Evolutionary conservation across 2,888 invertebrate species (phyloP), one percentile per base, ranked within the genome.

Genomic region (Lasioglossum zephyrum): DNA sequence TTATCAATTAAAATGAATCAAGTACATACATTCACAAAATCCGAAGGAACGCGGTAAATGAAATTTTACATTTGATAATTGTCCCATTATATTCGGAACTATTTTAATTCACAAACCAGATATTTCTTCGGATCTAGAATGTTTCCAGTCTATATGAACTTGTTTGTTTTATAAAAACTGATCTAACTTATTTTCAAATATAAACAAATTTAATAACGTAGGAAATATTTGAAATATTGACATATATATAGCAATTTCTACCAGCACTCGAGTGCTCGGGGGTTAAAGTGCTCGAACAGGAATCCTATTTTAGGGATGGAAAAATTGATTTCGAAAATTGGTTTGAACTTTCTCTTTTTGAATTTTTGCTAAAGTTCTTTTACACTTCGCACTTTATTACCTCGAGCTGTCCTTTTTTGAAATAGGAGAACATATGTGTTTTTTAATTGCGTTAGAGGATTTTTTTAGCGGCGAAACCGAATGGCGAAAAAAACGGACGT

Each of bases 401-500:
- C 13, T 26, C 13, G 31, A 31, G 16, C 63, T 31, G 18, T 3
- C 31, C 36, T 63, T 36, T 31, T 63, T 63, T 63, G 63, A 63
- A 63, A 63, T 63, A 16, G 31, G 16, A 1, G 39, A 2, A 41
- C 41, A 41, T n/a, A 39, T 41, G 57, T 41, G 87, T 76, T 11
- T 31, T 36, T 73, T 82, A 82, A 84, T 82, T 47, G 77, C 39
- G 53, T 66, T 44, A 8, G 44, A 44, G 2, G 41, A 39, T 39
- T 78, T 63, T 63, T 49, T 39, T 31, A 13, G 53, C 9, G 18
- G 13, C 75, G n/a, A 22, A 31, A 53, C 8, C 57, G 63, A 47
- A 31, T 16, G 41, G 31, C 22, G 70, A 36, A 77, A 73, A 26
- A 74, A 80, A 69, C 39, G 73, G 79, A 87, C 88, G 89, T 91